phyloP scores from a whole-genome alignment of 2,888 invertebrate genomes.

The Agrotis clavis region DNA sequence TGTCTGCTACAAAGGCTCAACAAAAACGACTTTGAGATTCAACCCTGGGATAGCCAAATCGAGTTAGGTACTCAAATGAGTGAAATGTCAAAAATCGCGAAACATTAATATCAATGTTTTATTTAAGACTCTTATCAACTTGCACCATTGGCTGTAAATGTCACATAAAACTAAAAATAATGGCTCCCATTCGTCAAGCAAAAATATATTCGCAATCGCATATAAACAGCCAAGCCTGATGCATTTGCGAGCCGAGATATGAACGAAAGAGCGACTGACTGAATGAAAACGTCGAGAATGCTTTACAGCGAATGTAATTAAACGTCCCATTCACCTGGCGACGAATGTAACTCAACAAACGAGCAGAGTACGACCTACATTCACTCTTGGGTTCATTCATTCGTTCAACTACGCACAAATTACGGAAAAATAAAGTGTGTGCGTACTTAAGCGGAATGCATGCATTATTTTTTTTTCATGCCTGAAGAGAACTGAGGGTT shows the following conservation, averaged over 20 bases:
- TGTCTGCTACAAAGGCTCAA: conserved; percentile 4
- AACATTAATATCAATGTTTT: conserved; percentile 35
- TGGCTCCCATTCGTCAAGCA: conserved; percentile 37
- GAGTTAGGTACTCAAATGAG: background rate
- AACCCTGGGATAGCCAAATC: conserved; percentile 14
- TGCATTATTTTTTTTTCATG: conserved; percentile 52
- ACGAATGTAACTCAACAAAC: conserved; percentile 66
- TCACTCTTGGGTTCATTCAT: conserved; percentile 62
- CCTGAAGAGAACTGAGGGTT: conserved; percentile 18
- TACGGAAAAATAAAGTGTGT: conserved; percentile 48
- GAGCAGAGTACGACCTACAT: conserved; percentile 61
- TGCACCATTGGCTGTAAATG: conserved; percentile 53
- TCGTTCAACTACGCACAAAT: conserved; percentile 64
- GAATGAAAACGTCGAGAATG: conserved; percentile 71
- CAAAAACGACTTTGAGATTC: conserved; percentile 17
- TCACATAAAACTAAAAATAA: conserved; percentile 59
- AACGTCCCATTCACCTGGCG: conserved; percentile 75
- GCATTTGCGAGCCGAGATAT: conserved; percentile 53
- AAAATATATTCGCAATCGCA: conserved; percentile 42
- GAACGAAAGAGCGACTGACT: conserved; percentile 66
- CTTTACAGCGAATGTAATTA: conserved; percentile 80
- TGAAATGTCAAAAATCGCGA: conserved; percentile 13
- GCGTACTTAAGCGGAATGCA: conserved; percentile 57
- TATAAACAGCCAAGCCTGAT: conserved; percentile 49
- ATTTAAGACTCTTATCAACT: conserved; percentile 44